Percentiles rank a stretch among this genome's conserved stretches.
These are phyloP conservation scores for Poliocrania exsul DNA, from an alignment of 2,797 vertebrate genomes.

Conservation along the genomic window DNA sequence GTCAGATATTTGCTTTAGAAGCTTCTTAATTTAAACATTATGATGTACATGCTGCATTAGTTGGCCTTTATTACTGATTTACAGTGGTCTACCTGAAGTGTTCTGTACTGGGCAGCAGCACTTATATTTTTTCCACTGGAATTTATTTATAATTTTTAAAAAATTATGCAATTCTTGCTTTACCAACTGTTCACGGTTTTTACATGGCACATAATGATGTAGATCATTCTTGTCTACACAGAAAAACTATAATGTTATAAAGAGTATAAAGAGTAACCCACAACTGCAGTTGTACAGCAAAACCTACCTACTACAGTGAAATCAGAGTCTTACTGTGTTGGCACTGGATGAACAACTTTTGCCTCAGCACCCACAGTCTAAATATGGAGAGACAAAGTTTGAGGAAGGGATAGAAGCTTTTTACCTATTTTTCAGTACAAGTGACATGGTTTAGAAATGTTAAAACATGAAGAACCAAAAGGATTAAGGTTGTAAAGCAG, in stretches of 20 bases:
- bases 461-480: background rate
- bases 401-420: background rate
- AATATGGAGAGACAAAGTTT: background rate
- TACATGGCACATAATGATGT: background rate
- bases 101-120: background rate
- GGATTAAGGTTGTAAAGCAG: background rate
- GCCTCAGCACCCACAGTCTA: background rate
- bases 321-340: background rate
- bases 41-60: background rate
- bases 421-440: background rate
- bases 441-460: background rate
- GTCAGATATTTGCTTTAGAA: background rate
- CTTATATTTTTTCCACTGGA: background rate
- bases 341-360: background rate
- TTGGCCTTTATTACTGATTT: background rate
- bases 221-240: background rate
- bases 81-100: fast-evolving
- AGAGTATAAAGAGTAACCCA: background rate
- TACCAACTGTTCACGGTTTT: background rate
- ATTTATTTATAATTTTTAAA: background rate
- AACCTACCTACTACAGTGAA: background rate
- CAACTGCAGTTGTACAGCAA: background rate
- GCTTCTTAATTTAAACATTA: background rate
- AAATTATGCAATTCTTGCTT: background rate
- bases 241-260: background rate